These are phyloP conservation scores for Cepaea nemoralis DNA, from an alignment of 1,140 invertebrate species.

Conservation along the genomic window DNA sequence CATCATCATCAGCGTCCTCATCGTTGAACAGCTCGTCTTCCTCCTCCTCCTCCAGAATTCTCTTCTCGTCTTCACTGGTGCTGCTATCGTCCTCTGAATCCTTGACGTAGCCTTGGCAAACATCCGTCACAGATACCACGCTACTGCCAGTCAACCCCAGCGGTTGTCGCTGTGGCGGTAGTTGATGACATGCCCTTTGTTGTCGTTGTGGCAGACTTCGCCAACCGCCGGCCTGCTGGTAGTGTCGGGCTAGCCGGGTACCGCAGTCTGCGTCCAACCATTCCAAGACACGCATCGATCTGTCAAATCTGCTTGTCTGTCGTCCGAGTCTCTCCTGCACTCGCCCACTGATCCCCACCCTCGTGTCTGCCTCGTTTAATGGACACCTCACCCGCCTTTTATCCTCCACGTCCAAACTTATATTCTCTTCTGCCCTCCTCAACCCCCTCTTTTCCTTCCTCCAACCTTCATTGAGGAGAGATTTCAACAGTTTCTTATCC, in stretches of 20 bases:
- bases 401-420: neutral
- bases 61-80: constrained; percentile 30
- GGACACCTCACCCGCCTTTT: neutral
- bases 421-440: neutral
- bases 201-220: constrained; percentile 11
- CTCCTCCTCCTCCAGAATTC: constrained; percentile 22
- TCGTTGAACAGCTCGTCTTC: constrained; percentile 12
- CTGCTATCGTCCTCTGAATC: constrained; percentile 29
- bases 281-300: constrained; percentile 39
- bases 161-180: constrained; percentile 3
- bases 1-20: constrained; percentile 34
- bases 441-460: neutral
- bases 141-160: constrained; percentile 21
- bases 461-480: constrained; percentile 26
- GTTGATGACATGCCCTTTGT: constrained; percentile 17
- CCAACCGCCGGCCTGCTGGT: constrained; percentile 37
- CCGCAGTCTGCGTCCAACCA: constrained; percentile 40
- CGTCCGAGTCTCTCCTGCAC: neutral
- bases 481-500: constrained; percentile 26
- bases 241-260: constrained; percentile 31
- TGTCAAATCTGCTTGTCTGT: constrained; percentile 28
- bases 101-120: constrained; percentile 7
- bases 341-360: constrained; percentile 6
- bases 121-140: neutral
- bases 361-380: neutral